phyloP scores from a whole-genome alignment of 1,140 invertebrate genomes.

The Mya arenaria region DNA sequence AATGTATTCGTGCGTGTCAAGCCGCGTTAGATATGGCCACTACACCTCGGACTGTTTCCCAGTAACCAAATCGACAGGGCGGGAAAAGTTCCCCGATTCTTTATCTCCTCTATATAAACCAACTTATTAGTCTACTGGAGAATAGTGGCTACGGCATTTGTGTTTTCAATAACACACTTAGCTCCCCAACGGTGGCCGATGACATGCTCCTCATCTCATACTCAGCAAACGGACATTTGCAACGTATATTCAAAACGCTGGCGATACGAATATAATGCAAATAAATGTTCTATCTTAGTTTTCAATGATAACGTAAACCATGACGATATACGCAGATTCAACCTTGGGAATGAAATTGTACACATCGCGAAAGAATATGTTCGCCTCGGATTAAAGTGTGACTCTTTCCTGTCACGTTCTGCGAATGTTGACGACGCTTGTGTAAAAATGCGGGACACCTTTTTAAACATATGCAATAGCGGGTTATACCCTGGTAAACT shows the following conservation, averaged over 20 bases:
- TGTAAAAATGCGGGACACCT: too few relatives aligned
- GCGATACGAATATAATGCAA: constrained; percentile 12
- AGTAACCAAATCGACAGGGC: neutral
- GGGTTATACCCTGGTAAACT: too few relatives aligned
- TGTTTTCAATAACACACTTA: neutral
- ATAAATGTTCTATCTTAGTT: constrained; percentile 13
- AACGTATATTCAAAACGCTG: constrained; percentile 7
- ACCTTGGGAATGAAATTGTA: too few relatives aligned
- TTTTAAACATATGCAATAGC: too few relatives aligned
- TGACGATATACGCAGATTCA: too few relatives aligned
- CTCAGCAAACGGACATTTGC: constrained; percentile 12
- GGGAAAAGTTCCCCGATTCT: constrained; percentile 27
- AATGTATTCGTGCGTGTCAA: neutral
- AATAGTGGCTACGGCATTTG: neutral
- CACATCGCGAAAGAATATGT: too few relatives aligned
- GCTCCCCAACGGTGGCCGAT: constrained; percentile 13
- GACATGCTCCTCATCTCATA: constrained; percentile 25
- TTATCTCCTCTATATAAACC: constrained; percentile 4
- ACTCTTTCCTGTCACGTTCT: too few relatives aligned
- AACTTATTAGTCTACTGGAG: neutral
- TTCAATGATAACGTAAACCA: constrained; percentile 10
- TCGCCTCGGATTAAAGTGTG: too few relatives aligned
- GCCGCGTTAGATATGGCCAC: neutral
- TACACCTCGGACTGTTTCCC: neutral
- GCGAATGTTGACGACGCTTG: too few relatives aligned